A percentile compares a stretch with the other conserved stretches of the same genome.
phyloP scores from a whole-genome alignment of 2,888 invertebrate genomes.

The Zygothrica quintamaculata region DNA sequence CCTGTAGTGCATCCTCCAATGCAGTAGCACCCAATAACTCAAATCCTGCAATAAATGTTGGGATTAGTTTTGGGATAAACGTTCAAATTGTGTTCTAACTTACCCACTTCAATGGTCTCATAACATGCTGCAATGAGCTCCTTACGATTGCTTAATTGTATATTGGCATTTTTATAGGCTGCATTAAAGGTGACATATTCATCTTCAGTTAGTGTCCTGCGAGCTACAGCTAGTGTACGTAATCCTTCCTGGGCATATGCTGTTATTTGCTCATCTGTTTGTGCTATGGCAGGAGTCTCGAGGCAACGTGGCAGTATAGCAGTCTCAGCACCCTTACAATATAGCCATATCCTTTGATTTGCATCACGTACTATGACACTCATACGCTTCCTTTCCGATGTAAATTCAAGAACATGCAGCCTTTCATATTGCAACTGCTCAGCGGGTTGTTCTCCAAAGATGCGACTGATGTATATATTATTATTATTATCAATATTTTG shows the following conservation, averaged over 20 bases:
- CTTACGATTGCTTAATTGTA: constrained; percentile 79
- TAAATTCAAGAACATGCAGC: constrained; percentile 94
- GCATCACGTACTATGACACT: constrained; percentile 92
- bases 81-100: too few relatives aligned
- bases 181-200: constrained; percentile 88
- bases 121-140: constrained; percentile 77
- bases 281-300: constrained; percentile 79
- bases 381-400: constrained; percentile 95
- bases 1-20: constrained; percentile 95
- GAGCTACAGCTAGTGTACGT: constrained; percentile 93
- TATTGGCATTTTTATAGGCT: constrained; percentile 73
- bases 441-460: constrained; percentile 20
- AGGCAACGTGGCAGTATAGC: constrained; percentile 88
- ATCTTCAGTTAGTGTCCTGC: constrained; percentile 87
- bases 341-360: constrained; percentile 86
- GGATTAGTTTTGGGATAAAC: too few relatives aligned
- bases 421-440: constrained; percentile 86
- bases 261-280: constrained; percentile 86
- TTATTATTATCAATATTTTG: constrained; percentile 88
- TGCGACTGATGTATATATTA: constrained; percentile 86
- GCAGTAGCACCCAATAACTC: constrained; percentile 93
- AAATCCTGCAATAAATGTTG: constrained; percentile 84
- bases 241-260: constrained; percentile 89
- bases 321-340: constrained; percentile 93
- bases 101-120: constrained; percentile 81